A percentile compares a stretch with the other conserved stretches of the same genome.
phyloP scores from a whole-genome alignment of 1,140 invertebrate genomes.

The Zophobas atratus region DNA sequence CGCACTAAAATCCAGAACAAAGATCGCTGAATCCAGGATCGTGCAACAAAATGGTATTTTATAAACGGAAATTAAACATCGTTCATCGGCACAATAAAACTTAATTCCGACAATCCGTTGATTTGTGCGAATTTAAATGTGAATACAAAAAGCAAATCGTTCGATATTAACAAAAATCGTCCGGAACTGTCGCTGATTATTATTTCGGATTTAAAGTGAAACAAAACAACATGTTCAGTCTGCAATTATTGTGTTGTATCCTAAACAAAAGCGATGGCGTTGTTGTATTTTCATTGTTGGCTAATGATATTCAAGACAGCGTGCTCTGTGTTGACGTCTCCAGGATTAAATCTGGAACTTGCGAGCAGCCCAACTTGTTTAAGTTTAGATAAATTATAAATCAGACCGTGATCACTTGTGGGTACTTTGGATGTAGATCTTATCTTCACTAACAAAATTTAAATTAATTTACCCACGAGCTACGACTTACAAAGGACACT shows the following conservation, averaged over 20 bases:
- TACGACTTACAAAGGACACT: constrained; percentile 37
- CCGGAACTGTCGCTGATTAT: constrained; percentile 1
- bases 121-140: constrained; percentile 7
- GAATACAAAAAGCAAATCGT: constrained; percentile 14
- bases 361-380: constrained; percentile 51
- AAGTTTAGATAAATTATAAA: constrained; percentile 54
- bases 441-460: constrained; percentile 47
- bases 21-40: background rate
- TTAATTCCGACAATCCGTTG: constrained; percentile 6
- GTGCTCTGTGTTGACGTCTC: constrained; percentile 47
- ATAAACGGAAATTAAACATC: constrained; percentile 34
- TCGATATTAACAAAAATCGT: background rate
- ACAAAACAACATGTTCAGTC: constrained; percentile 30
- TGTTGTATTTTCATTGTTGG: constrained; percentile 44
- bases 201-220: constrained; percentile 24
- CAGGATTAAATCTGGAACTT: constrained; percentile 47
- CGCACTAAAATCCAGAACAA: background rate
- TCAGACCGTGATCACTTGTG: constrained; percentile 53
- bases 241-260: constrained; percentile 23
- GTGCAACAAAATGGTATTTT: background rate
- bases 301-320: constrained; percentile 48
- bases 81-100: constrained; percentile 9
- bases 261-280: constrained; percentile 36
- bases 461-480: constrained; percentile 50
- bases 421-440: constrained; percentile 49